Evolutionary conservation across 2,888 invertebrate genomes (phyloP).

Genomic region (Pseudococcus jackbeardsleyi): DNA sequence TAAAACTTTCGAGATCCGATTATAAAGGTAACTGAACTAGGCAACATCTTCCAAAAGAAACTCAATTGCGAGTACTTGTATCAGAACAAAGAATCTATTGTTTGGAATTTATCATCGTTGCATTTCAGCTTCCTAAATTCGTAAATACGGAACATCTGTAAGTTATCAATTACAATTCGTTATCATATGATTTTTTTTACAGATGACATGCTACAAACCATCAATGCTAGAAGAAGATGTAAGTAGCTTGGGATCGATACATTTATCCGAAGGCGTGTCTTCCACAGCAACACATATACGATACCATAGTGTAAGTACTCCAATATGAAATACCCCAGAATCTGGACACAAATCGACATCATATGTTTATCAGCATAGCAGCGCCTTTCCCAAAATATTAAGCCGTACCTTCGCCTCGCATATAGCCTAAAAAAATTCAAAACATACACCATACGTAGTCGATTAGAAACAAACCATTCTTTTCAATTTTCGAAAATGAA

Average conservation of each 20-base stretch:
- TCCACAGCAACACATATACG: conserved; percentile 86
- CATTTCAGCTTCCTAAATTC: background rate
- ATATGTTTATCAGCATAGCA: background rate
- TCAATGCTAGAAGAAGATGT: conserved; percentile 88
- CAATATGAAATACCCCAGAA: background rate
- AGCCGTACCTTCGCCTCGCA: background rate
- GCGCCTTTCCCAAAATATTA: conserved; percentile 53
- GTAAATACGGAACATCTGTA: background rate
- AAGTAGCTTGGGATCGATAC: conserved; percentile 86
- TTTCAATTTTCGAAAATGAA: background rate
- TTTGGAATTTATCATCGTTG: too few species aligned
- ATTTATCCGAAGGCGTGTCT: conserved; percentile 83
- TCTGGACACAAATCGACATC: background rate
- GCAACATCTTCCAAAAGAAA: background rate
- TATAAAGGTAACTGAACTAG: background rate
- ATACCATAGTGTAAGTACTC: conserved; percentile 79
- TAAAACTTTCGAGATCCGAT: background rate
- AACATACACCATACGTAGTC: conserved; percentile 2
- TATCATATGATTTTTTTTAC: conserved; percentile 68
- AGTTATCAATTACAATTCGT: background rate
- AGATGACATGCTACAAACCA: conserved; percentile 92
- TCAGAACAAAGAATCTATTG: too few species aligned
- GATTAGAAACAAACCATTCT: background rate
- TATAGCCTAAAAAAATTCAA: background rate
- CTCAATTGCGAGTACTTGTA: background rate